Evolutionary conservation across 1,140 invertebrate species (phyloP).

Genomic region (Ceratina calcarata): DNA sequence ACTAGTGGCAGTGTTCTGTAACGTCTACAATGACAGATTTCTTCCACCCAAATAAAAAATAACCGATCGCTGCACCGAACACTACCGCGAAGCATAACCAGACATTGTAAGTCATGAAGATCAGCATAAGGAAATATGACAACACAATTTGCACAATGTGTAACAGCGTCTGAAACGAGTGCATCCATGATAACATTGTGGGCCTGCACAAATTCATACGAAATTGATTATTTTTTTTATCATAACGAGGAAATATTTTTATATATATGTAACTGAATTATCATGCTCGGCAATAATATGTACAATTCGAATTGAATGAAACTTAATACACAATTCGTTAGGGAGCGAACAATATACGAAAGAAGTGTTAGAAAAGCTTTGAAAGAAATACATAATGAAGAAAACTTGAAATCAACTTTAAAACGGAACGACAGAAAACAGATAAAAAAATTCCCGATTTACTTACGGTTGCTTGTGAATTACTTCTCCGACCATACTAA

Average conservation of each 20-base stretch:
- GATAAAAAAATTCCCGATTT: constrained; percentile 44
- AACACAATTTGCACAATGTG: constrained; percentile 94
- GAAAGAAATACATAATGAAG: background rate
- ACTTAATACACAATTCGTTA: too few relatives aligned
- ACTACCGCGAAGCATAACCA: constrained; percentile 96
- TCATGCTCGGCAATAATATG: constrained; percentile 1
- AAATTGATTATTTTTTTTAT: constrained; percentile 26
- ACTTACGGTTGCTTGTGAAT: constrained; percentile 88
- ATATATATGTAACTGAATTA: background rate
- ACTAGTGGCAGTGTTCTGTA: constrained; percentile 96
- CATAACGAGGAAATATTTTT: background rate
- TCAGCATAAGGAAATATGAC: constrained; percentile 97
- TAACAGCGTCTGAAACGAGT: constrained; percentile 92
- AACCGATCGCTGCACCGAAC: constrained; percentile 92
- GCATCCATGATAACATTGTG: constrained; percentile 88
- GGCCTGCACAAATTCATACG: constrained; percentile 82
- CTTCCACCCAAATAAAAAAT: constrained; percentile 97
- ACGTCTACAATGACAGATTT: constrained; percentile 94
- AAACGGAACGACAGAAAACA: background rate
- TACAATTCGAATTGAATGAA: background rate
- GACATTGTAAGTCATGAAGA: constrained; percentile 99
- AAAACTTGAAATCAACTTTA: background rate
- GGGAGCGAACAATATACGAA: too few relatives aligned
- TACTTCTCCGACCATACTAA: constrained; percentile 85
- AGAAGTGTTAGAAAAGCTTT: too few relatives aligned